phyloP scores from a whole-genome alignment of 2,113 vertebrate species.

The Microtus montanus region DNA sequence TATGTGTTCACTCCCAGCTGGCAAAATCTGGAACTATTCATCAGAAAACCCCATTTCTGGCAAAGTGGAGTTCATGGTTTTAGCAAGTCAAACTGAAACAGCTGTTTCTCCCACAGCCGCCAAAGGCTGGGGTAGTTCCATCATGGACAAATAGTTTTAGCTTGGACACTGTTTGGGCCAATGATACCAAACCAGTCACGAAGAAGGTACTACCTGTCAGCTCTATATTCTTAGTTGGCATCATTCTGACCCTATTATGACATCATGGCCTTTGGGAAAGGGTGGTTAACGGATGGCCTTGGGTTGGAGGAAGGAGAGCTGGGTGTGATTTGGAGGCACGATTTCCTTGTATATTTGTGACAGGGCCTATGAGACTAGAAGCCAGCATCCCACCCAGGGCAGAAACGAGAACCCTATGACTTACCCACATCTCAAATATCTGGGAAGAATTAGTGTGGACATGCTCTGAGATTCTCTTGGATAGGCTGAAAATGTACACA shows the following conservation, averaged over 20 bases:
- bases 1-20: background rate
- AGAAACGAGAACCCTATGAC: background rate
- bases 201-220: background rate
- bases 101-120: background rate
- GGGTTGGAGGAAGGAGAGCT: background rate
- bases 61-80: slow-evolving; percentile 17
- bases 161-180: background rate
- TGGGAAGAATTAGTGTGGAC: background rate
- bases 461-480: slow-evolving; percentile 13
- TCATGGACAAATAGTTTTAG: slow-evolving; percentile 6
- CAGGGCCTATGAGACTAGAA: background rate
- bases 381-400: background rate
- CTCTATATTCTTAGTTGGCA: background rate
- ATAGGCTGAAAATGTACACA: background rate
- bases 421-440: slow-evolving; percentile 13
- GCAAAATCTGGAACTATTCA: background rate
- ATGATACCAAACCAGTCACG: background rate
- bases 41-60: slow-evolving; percentile 50
- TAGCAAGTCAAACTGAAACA: slow-evolving; percentile 27
- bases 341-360: background rate
- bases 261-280: background rate
- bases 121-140: background rate
- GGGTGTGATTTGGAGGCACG: background rate
- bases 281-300: background rate
- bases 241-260: slow-evolving; percentile 41